A percentile compares a stretch with the other conserved stretches of the same genome.
These are phyloP conservation scores for Basileuterus tristriatus DNA, from an alignment of 2,797 vertebrate species.

Conservation along the genomic window DNA sequence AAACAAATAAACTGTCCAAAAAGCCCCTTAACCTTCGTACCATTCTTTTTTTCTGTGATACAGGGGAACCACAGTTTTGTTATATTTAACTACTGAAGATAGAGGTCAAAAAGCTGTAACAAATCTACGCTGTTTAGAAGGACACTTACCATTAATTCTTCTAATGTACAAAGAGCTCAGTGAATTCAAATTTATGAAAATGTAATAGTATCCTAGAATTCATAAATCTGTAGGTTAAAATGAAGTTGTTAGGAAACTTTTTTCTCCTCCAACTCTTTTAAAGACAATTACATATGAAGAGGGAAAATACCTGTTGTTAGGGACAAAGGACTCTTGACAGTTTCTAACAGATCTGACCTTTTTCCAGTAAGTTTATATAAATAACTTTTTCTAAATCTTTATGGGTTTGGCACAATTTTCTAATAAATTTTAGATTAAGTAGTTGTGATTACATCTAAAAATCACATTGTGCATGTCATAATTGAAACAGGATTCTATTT, in stretches of 20 bases:
- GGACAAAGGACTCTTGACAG: background rate
- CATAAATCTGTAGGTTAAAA: background rate
- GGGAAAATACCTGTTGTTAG: background rate
- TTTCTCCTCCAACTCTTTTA: background rate
- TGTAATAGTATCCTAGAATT: background rate
- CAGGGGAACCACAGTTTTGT: background rate
- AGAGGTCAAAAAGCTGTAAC: background rate
- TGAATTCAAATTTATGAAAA: background rate
- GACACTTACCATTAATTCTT: background rate
- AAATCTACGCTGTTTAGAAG: background rate
- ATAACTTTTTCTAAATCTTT: background rate
- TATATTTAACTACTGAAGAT: background rate
- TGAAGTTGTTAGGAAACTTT: background rate
- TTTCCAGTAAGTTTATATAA: background rate
- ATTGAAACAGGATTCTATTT: background rate
- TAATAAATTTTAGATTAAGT: background rate
- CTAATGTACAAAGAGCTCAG: background rate
- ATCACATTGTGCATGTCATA: background rate
- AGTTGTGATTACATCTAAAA: background rate
- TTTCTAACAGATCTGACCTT: background rate
- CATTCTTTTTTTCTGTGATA: background rate
- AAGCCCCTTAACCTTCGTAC: background rate
- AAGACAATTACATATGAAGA: background rate
- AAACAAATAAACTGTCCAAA: background rate
- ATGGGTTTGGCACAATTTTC: background rate